phyloP scores from a whole-genome alignment of 2,888 invertebrate species.

The Chydorus sphaericus region DNA sequence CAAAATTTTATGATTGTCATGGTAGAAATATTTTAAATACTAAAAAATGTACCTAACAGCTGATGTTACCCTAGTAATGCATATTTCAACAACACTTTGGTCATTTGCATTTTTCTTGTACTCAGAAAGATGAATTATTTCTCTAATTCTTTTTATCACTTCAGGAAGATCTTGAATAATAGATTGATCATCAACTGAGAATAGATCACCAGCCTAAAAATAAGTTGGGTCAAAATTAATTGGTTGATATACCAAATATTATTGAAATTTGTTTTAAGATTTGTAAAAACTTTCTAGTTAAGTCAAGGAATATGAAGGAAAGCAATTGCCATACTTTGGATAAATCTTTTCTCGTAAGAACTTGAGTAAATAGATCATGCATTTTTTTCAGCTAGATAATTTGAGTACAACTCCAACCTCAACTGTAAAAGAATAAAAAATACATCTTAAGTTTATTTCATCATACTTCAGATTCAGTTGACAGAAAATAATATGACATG shows the following conservation, averaged over 20 bases:
- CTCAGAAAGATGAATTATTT: constrained; percentile 65
- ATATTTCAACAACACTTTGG: constrained; percentile 89
- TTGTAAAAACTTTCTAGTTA: not conserved
- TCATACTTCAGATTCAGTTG: too few species aligned
- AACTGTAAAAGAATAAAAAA: too few species aligned
- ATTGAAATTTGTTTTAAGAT: too few species aligned
- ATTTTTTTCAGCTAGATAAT: too few species aligned
- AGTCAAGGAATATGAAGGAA: not conserved
- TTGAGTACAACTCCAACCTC: too few species aligned
- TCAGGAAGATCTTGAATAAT: constrained; percentile 72
- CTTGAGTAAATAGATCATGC: constrained; percentile 83
- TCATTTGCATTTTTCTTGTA: constrained; percentile 78
- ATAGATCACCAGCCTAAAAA: constrained; percentile 68
- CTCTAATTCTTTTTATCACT: constrained; percentile 44
- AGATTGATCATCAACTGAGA: constrained; percentile 69
- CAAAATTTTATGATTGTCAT: not conserved
- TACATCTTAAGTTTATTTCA: too few species aligned
- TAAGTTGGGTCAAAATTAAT: not conserved
- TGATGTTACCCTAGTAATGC: constrained; percentile 76
- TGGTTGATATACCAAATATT: not conserved
- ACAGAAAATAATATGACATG: too few species aligned
- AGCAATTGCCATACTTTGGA: constrained; percentile 37
- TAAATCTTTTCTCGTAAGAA: constrained; percentile 74
- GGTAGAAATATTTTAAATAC: not conserved
- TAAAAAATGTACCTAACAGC: constrained; percentile 58